A percentile compares a stretch with the other conserved stretches of the same genome.
These are phyloP conservation scores for Corbicula japonica DNA, from an alignment of 2,888 invertebrate genomes.

Conservation along the genomic window DNA sequence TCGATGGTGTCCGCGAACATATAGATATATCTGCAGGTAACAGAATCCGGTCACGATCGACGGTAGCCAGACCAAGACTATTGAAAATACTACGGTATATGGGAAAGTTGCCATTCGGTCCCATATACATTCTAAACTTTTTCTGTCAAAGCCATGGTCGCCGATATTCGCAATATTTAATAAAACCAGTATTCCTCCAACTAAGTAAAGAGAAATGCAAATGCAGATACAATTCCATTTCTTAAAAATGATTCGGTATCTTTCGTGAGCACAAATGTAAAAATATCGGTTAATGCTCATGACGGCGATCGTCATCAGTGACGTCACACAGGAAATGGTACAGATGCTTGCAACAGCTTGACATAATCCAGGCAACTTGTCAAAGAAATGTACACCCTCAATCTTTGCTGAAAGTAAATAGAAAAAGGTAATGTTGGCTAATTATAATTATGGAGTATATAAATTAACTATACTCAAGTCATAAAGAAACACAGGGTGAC, in stretches of 20 bases:
- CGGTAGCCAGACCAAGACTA: conserved; percentile 74
- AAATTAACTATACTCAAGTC: too few relatives aligned
- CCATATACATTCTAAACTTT: conserved; percentile 77
- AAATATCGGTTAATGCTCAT: conserved; percentile 78
- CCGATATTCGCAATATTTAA: conserved; percentile 72
- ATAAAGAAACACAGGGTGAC: too few relatives aligned
- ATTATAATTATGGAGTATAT: too few relatives aligned
- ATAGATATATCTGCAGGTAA: conserved; percentile 67
- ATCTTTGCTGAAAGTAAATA: conserved; percentile 76
- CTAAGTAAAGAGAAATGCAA: conserved; percentile 66
- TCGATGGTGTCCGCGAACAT: conserved; percentile 50
- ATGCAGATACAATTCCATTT: conserved; percentile 61
- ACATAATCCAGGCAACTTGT: conserved; percentile 71
- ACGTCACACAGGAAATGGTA: conserved; percentile 76
- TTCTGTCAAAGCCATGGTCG: conserved; percentile 73
- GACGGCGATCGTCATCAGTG: conserved; percentile 75
- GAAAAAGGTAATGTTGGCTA: too few relatives aligned
- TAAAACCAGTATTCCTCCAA: conserved; percentile 68
- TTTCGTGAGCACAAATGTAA: conserved; percentile 69
- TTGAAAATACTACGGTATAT: conserved; percentile 76
- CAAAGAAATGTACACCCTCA: conserved; percentile 73
- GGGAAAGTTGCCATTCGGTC: conserved; percentile 74
- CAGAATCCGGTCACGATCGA: conserved; percentile 69
- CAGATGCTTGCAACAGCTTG: conserved; percentile 73
- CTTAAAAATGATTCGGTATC: conserved; percentile 69